Conservation (phyloP, 2,888 invertebrate genomes). For the Dexiosoma caninum region DNA sequence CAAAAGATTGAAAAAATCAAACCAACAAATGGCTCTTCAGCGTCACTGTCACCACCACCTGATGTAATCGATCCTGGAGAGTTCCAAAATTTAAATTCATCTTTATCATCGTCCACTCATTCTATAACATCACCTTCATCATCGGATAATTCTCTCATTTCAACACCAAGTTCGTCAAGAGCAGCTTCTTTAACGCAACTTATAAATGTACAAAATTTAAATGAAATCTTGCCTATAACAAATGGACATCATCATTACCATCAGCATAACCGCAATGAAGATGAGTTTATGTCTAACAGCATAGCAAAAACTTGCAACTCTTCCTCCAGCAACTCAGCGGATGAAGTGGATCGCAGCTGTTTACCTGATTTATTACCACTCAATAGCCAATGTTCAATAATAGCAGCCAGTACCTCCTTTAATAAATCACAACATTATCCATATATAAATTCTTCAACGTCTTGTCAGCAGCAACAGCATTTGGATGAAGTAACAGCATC, state of each 20-base stretch:
- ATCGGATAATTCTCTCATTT: constrained; percentile 70
- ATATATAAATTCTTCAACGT: background rate
- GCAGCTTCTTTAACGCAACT: constrained; percentile 71
- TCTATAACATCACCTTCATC: constrained; percentile 70
- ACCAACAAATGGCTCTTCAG: constrained; percentile 46
- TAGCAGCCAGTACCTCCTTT: constrained; percentile 5
- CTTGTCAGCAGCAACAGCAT: constrained; percentile 41
- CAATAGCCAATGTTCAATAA: constrained; percentile 50
- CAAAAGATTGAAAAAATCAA: constrained; percentile 82
- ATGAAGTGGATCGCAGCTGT: constrained; percentile 74
- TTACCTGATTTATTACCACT: constrained; percentile 69
- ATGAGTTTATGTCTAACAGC: constrained; percentile 46
- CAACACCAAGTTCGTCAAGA: constrained; percentile 72
- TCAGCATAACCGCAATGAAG: constrained; percentile 46
- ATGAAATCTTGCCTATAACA: constrained; percentile 69
- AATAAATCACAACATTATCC: constrained; percentile 12
- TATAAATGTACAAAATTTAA: constrained; percentile 69
- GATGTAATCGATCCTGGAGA: constrained; percentile 69
- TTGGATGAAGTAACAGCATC: constrained; percentile 61
- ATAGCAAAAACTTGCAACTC: background rate
- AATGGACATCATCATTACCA: constrained; percentile 44
- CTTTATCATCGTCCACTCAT: constrained; percentile 71
- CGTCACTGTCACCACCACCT: constrained; percentile 64
- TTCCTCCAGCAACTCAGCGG: constrained; percentile 64
- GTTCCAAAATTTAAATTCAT: constrained; percentile 69